These are phyloP conservation scores for Clostera curtula DNA, from an alignment of 2,888 invertebrate species.

Conservation along the genomic window DNA sequence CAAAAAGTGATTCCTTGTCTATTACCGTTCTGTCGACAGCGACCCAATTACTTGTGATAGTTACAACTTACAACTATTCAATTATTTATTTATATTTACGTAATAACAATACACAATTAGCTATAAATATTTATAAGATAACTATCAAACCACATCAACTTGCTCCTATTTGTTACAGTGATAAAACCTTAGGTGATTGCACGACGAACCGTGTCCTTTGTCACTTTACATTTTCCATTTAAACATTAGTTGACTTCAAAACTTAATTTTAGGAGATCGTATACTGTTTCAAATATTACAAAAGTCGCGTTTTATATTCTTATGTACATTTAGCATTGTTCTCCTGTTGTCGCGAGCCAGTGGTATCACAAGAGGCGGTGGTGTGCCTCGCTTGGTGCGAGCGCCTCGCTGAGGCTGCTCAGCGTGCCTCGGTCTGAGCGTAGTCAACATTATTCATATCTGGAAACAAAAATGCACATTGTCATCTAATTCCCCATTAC, in stretches of 20 bases:
- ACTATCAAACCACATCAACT: slow-evolving; percentile 71
- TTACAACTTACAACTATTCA: slow-evolving; percentile 72
- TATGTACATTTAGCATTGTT: slow-evolving; percentile 54
- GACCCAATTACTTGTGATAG: slow-evolving; percentile 64
- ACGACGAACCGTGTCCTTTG: slow-evolving; percentile 58
- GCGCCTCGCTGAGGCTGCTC: slow-evolving; percentile 13
- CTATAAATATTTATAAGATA: slow-evolving; percentile 75
- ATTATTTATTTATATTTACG: slow-evolving; percentile 74
- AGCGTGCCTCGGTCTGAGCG: slow-evolving; percentile 30
- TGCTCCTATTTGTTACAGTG: slow-evolving; percentile 67
- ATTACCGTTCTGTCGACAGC: slow-evolving; percentile 45
- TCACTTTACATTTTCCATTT: slow-evolving; percentile 64
- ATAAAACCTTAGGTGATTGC: slow-evolving; percentile 59
- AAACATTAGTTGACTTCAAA: slow-evolving; percentile 73
- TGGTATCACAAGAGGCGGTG: slow-evolving; percentile 23
- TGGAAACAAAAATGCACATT: slow-evolving; percentile 46
- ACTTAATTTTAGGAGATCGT: slow-evolving; percentile 75
- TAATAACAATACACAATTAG: slow-evolving; percentile 76
- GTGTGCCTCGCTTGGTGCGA: slow-evolving; percentile 17
- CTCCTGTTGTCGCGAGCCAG: slow-evolving; percentile 53
- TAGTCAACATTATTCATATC: slow-evolving; percentile 63
- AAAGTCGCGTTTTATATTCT: slow-evolving; percentile 52
- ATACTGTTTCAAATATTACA: slow-evolving; percentile 76
- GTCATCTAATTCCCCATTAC: too few species aligned
- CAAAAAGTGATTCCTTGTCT: slow-evolving; percentile 43